phyloP scores from a whole-genome alignment of 2,113 vertebrate genomes.

The Spea bombifrons region DNA sequence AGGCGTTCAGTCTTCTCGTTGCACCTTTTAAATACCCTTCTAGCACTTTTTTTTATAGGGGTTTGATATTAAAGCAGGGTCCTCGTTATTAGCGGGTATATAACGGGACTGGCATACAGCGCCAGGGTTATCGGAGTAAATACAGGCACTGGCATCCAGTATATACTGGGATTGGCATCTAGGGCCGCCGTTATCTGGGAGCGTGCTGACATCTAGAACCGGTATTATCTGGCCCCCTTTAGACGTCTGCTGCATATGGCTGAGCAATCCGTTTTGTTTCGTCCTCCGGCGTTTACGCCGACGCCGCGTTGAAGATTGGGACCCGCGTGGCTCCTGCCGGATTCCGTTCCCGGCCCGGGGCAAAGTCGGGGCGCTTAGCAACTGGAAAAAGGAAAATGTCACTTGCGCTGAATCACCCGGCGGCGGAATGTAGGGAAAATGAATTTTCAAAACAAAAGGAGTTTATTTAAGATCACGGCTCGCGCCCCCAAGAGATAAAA shows the following conservation, averaged over 20 bases:
- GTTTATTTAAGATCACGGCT: not conserved
- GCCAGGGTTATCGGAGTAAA: too few species aligned
- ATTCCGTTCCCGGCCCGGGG: conserved; percentile 42
- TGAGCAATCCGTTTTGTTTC: not conserved
- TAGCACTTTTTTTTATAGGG: too few species aligned
- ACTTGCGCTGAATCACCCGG: conserved; percentile 27
- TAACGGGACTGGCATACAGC: too few species aligned
- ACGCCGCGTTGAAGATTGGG: not conserved
- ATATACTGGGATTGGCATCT: too few species aligned
- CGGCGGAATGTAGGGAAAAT: not conserved
- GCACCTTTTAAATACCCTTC: too few species aligned
- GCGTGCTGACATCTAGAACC: too few species aligned
- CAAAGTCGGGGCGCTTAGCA: conserved; percentile 48
- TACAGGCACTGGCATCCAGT: too few species aligned
- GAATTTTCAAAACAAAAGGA: conserved; percentile 19
- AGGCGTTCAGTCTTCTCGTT: too few species aligned
- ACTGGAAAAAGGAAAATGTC: conserved; percentile 46
- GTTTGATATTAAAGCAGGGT: too few species aligned
- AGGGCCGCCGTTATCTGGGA: too few species aligned
- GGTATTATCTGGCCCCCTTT: too few species aligned
- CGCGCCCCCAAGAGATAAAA: not conserved
- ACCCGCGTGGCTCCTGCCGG: conserved; percentile 17
- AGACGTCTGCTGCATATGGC: not conserved
- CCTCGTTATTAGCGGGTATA: too few species aligned
- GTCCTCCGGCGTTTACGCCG: not conserved